These are phyloP conservation scores for Clivina fossor DNA, from an alignment of 2,888 invertebrate species.

Conservation along the genomic window DNA sequence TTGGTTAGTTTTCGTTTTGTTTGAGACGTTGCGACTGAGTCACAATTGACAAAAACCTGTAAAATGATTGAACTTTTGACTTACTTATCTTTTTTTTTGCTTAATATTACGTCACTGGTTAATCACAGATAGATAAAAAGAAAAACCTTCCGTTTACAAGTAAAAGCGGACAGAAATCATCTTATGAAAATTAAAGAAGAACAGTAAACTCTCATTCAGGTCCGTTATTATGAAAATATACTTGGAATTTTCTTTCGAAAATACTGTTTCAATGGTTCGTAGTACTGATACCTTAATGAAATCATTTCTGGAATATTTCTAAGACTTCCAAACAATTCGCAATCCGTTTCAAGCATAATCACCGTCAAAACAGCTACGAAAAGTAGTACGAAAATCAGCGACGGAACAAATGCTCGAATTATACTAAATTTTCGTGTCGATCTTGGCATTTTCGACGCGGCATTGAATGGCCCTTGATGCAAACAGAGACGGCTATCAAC, in stretches of 20 bases:
- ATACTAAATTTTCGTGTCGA: conserved; percentile 61
- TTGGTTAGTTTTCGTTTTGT: too few species aligned
- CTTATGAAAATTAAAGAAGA: too few species aligned
- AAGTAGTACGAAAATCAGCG: conserved; percentile 72
- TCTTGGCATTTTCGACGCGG: conserved; percentile 48
- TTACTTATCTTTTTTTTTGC: too few species aligned
- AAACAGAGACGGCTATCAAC: conserved; percentile 50
- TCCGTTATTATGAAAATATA: conserved; percentile 64
- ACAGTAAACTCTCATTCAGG: too few species aligned
- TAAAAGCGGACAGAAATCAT: too few species aligned
- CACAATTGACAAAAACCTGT: too few species aligned
- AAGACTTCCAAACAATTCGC: conserved; percentile 67
- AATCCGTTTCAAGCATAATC: conserved; percentile 77
- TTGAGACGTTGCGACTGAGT: too few species aligned
- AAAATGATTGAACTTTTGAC: too few species aligned
- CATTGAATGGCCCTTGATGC: conserved; percentile 43
- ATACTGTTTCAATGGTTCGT: conserved; percentile 80
- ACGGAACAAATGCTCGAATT: conserved; percentile 74
- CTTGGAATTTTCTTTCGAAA: conserved; percentile 64
- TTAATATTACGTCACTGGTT: too few species aligned
- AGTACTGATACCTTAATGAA: conserved; percentile 76
- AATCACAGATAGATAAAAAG: too few species aligned
- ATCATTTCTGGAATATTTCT: conserved; percentile 77
- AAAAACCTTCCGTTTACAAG: too few species aligned
- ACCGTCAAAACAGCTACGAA: conserved; percentile 69